Conservation (phyloP, 2,113 vertebrate species). For the Gallinago jamesoni region DNA sequence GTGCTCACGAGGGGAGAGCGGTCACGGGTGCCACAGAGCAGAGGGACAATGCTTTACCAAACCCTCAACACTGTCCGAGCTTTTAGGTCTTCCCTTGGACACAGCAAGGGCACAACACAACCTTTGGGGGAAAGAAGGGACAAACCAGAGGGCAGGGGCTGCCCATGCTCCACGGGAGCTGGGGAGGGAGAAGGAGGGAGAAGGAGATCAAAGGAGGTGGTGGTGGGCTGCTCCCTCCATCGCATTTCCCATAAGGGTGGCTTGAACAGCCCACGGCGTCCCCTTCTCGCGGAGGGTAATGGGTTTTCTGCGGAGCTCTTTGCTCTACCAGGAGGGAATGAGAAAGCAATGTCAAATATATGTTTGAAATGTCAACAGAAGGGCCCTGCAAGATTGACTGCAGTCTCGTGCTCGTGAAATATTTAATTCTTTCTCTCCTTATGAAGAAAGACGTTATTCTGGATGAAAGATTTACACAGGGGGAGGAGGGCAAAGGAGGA, state of each 20-base stretch:
- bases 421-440: slow-evolving; percentile 60
- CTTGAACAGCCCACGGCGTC: neutral
- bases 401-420: slow-evolving; percentile 54
- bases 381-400: slow-evolving; percentile 48
- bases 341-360: slow-evolving; percentile 46
- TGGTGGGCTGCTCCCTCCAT: neutral
- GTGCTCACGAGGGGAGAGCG: neutral
- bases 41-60: neutral
- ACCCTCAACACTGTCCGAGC: neutral
- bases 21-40: neutral
- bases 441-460: slow-evolving; percentile 39
- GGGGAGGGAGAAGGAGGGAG: neutral
- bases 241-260: neutral
- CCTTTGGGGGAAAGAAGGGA: neutral
- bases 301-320: neutral
- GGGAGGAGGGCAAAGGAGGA: neutral
- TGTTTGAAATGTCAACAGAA: slow-evolving; percentile 60
- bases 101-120: neutral
- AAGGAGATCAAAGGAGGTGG: neutral
- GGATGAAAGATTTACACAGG: slow-evolving; percentile 49
- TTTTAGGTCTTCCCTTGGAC: neutral
- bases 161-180: neutral
- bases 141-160: neutral
- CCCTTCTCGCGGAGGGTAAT: neutral
- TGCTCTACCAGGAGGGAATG: neutral